Base-by-base conservation (phyloP, 2,888 invertebrate genomes). In the Oithona nana region DNA sequence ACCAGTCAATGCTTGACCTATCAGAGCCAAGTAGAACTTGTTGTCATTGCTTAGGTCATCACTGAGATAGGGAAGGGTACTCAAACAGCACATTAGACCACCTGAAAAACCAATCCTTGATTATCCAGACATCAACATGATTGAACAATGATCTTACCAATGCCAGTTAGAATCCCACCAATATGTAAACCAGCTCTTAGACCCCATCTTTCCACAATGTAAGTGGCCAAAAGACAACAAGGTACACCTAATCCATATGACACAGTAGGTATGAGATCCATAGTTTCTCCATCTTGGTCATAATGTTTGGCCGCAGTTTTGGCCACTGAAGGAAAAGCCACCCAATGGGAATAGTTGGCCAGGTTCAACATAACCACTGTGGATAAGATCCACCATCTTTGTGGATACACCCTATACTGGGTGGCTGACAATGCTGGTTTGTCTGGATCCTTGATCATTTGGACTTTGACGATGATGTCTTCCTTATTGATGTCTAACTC, bases 291-390 rank as follows among this genome's bases (percentile, higher is more conserved):
- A 4, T 52, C 26, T n/a, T 50, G 50, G 22, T 51, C 61, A 11
- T 61, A 61, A 29, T 61, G 31, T 28, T 49, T 50, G 8, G 61
- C 61, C 1, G 52, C 61, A 20, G 24, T 61, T 31, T 61, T 61
- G 6, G 61, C 29, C 20, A 61, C 61, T 11, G 52, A 24, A 6
- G 61, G 61, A 30, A 61, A 61, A 1, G 61, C 61, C 22, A 61
- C 51, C 61, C 61, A 61, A 49, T 61, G 61, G 13, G 52, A 24
- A 52, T 61, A 61, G 52, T 61, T 61, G 6, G 61, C 61, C 2
- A 61, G 22, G 30, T 61, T 61, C 30, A 61, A 30, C 22, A 61
- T 8, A 20, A 61, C 22, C 29, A 61, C 61, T n/a, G 61, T 29
- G 13, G 29, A 13, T 8, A 61, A 22, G 11, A 61, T 13, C 61